Conservation (phyloP, 2,113 vertebrate genomes). For the Lathamus discolor region DNA sequence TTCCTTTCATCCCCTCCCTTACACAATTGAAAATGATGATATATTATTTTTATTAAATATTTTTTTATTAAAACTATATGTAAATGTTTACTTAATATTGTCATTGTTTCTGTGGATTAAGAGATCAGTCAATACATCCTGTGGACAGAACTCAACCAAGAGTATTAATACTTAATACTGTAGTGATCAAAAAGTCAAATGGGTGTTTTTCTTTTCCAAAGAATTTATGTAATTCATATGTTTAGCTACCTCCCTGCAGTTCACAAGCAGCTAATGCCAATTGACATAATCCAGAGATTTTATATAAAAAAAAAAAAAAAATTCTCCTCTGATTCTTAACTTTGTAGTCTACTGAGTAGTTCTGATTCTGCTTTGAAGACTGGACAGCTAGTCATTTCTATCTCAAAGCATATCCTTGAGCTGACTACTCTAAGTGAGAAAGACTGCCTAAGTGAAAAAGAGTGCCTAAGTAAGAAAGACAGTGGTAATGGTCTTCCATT, state of each 20-base stretch:
- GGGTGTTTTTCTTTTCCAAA: neutral
- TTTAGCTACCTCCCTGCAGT: neutral
- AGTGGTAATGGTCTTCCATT: neutral
- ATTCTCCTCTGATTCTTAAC: neutral
- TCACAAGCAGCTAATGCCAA: neutral
- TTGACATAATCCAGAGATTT: neutral
- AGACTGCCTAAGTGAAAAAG: neutral
- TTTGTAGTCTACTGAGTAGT: neutral
- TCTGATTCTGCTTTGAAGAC: neutral
- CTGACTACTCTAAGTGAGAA: neutral
- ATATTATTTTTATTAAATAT: neutral
- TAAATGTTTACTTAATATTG: neutral
- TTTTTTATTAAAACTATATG: neutral
- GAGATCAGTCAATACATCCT: neutral
- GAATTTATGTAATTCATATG: rapidly evolving
- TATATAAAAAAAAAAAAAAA: neutral
- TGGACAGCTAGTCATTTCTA: neutral
- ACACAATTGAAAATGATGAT: neutral
- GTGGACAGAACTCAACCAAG: neutral
- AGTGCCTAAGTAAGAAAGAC: neutral
- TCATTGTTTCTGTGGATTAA: neutral
- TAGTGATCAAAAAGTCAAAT: neutral
- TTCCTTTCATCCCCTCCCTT: neutral
- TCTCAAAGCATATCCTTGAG: neutral
- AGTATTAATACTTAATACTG: neutral